Percentiles rank a stretch among this genome's conserved stretches.
Evolutionary conservation across 2,113 vertebrate species (phyloP).

Genomic region (Dasyprocta punctata): DNA sequence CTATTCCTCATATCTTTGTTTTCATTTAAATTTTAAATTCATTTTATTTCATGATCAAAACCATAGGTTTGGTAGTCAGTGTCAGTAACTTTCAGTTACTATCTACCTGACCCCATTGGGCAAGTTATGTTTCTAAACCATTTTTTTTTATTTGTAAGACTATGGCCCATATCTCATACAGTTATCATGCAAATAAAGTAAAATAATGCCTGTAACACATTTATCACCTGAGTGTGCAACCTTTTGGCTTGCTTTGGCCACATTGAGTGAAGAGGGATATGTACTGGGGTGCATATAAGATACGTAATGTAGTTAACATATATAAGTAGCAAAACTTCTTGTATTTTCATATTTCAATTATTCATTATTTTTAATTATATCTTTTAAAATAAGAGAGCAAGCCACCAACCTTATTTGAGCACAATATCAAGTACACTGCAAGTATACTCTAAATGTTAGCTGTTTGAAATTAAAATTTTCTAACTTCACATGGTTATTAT

Average conservation of each 20-base stretch:
- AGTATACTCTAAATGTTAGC: background rate
- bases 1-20: background rate
- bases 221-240: background rate
- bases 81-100: background rate
- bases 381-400: background rate
- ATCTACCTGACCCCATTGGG: background rate
- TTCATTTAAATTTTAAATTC: constrained; percentile 29
- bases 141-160: background rate
- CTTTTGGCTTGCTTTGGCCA: background rate
- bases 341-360: background rate
- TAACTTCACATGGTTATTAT: background rate
- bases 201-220: background rate
- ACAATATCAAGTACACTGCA: background rate
- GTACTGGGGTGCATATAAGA: background rate
- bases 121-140: background rate
- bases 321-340: background rate
- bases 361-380: background rate
- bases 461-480: constrained; percentile 1
- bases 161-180: background rate
- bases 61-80: background rate
- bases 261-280: background rate
- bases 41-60: background rate
- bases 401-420: background rate
- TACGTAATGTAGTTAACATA: background rate
- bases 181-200: background rate